Evolutionary conservation across 2,888 invertebrate species (phyloP).

Genomic region (Antheraea yamamai): DNA sequence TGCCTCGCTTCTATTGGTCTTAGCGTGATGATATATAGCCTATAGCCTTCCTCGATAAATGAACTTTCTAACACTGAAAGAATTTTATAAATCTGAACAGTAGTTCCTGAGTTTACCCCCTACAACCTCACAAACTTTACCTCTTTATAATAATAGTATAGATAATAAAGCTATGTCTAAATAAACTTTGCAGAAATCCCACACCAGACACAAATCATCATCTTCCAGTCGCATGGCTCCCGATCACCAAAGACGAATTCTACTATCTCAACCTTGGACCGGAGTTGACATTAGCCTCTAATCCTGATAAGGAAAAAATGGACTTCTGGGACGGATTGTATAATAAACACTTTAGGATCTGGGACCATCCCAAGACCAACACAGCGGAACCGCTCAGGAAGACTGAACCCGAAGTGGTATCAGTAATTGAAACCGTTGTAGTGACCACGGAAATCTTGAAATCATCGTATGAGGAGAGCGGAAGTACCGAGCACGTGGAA

Average conservation of each 20-base stretch:
- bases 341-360: conserved; percentile 65
- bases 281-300: conserved; percentile 58
- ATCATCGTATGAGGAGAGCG: not conserved
- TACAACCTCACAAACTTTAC: too few species aligned
- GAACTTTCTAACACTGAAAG: too few species aligned
- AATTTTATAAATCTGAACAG: too few species aligned
- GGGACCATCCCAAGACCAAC: conserved; percentile 57
- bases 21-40: too few species aligned
- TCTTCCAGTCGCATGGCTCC: conserved; percentile 66
- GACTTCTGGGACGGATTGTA: conserved; percentile 71
- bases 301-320: conserved; percentile 67
- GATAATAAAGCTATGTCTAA: not conserved
- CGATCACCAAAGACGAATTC: conserved; percentile 63
- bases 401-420: conserved; percentile 37
- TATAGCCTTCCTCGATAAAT: too few species aligned
- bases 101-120: too few species aligned
- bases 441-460: conserved; percentile 25
- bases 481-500: not conserved
- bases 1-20: too few species aligned
- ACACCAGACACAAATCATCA: conserved; percentile 71
- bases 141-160: too few species aligned
- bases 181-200: conserved; percentile 60
- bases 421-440: conserved; percentile 21
- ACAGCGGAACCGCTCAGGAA: conserved; percentile 36
- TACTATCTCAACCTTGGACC: conserved; percentile 60